Evolutionary conservation across 2,113 vertebrate genomes (phyloP).

Genomic region (Stictonetta naevosa): DNA sequence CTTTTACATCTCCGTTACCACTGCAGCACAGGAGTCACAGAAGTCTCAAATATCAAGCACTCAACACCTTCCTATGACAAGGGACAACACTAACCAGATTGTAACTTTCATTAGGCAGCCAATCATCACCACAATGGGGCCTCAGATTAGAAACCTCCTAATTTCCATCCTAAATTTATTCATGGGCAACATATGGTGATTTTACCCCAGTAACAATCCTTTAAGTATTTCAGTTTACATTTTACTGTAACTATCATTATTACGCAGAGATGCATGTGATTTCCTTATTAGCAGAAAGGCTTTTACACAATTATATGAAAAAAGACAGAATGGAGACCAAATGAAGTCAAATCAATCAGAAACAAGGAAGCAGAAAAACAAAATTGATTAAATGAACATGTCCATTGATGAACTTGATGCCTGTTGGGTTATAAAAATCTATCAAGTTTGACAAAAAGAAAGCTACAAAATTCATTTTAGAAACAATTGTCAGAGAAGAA

Average conservation of each 20-base stretch:
- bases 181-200: accelerated
- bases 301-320: not conserved
- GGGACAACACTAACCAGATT: no score
- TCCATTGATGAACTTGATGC: not conserved
- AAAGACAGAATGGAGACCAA: not conserved
- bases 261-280: not conserved
- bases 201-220: not conserved
- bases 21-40: not conserved
- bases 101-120: not conserved
- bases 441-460: not conserved
- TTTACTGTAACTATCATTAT: not conserved
- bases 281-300: not conserved
- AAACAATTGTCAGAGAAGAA: not conserved
- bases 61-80: no score
- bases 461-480: not conserved
- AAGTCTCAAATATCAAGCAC: accelerated
- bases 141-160: not conserved
- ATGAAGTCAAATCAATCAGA: not conserved
- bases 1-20: not conserved
- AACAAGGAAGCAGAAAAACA: not conserved
- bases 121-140: not conserved
- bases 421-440: not conserved
- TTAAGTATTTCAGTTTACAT: not conserved
- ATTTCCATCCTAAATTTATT: not conserved
- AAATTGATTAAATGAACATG: not conserved